Evolutionary conservation across 1,140 invertebrate species (phyloP).

Genomic region (Hydropsyche tenuis): DNA sequence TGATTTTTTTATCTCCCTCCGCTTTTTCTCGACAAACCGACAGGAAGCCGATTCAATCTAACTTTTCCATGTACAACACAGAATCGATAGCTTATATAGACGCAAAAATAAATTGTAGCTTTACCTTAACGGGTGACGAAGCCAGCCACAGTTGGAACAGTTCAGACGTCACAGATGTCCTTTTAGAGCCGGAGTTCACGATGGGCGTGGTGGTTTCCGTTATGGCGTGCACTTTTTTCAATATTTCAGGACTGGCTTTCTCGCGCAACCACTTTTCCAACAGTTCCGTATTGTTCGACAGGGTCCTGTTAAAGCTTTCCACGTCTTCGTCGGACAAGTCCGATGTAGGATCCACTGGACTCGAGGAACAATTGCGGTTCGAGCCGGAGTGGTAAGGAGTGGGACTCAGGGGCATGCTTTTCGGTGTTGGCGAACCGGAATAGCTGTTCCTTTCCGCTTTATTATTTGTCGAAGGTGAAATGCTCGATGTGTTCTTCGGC

Average conservation of each 20-base stretch:
- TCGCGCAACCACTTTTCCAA: constrained; percentile 76
- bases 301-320: constrained; percentile 46
- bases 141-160: constrained; percentile 83
- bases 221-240: constrained; percentile 62
- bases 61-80: too few species aligned
- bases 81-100: too few species aligned
- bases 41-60: too few species aligned
- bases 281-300: constrained; percentile 66
- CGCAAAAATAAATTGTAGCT: too few species aligned
- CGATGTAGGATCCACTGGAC: constrained; percentile 39
- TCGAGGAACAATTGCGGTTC: constrained; percentile 40
- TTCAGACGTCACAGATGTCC: constrained; percentile 83
- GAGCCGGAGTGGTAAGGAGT: constrained; percentile 27
- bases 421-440: constrained; percentile 36
- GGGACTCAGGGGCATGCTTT: constrained; percentile 38
- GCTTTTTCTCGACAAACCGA: too few species aligned
- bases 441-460: constrained; percentile 37
- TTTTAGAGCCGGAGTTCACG: constrained; percentile 62
- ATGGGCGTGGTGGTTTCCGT: constrained; percentile 58
- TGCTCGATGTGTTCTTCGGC: constrained; percentile 26
- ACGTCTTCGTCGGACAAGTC: constrained; percentile 47
- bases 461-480: constrained; percentile 31
- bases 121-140: constrained; percentile 75
- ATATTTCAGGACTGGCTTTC: constrained; percentile 72
- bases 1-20: too few species aligned